These are phyloP conservation scores for Nasonia vitripennis DNA, from an alignment of 1,140 invertebrate genomes.

Conservation along the genomic window DNA sequence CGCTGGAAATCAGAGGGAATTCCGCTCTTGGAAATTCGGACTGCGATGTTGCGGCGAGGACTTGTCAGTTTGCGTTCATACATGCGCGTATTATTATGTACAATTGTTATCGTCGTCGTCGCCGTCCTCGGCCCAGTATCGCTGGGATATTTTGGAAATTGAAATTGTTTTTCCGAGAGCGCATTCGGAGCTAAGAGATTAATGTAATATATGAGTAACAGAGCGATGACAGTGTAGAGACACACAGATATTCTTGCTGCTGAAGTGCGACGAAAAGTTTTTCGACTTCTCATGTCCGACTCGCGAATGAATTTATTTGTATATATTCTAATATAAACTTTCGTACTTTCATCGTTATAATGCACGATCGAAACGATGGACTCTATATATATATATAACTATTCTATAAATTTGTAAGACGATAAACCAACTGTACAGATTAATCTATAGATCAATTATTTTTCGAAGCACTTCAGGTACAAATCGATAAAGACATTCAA, in stretches of 20 bases:
- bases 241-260: slow-evolving; percentile 31
- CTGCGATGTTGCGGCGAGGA: not conserved
- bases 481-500: slow-evolving; percentile 1
- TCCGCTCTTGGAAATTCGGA: slow-evolving; percentile 3
- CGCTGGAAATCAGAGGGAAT: not conserved
- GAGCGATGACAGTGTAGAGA: slow-evolving; percentile 19
- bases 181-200: slow-evolving; percentile 18
- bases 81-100: not conserved
- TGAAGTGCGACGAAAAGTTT: slow-evolving; percentile 18
- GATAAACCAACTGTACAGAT: slow-evolving; percentile 1
- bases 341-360: not conserved
- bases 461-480: slow-evolving; percentile 1
- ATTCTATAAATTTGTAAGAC: not conserved
- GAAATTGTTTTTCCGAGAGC: slow-evolving; percentile 40
- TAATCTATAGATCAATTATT: not conserved
- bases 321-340: not conserved
- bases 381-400: not conserved
- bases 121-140: not conserved
- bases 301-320: not conserved
- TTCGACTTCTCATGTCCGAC: not conserved
- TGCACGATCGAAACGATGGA: not conserved
- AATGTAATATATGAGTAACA: slow-evolving; percentile 7
- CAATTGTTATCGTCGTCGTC: not conserved
- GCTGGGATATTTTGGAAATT: not conserved
- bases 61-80: not conserved